Percentiles rank a stretch among this genome's conserved stretches.
Evolutionary conservation across 2,113 vertebrate genomes (phyloP).

Genomic region (Oncorhynchus kisutch): DNA sequence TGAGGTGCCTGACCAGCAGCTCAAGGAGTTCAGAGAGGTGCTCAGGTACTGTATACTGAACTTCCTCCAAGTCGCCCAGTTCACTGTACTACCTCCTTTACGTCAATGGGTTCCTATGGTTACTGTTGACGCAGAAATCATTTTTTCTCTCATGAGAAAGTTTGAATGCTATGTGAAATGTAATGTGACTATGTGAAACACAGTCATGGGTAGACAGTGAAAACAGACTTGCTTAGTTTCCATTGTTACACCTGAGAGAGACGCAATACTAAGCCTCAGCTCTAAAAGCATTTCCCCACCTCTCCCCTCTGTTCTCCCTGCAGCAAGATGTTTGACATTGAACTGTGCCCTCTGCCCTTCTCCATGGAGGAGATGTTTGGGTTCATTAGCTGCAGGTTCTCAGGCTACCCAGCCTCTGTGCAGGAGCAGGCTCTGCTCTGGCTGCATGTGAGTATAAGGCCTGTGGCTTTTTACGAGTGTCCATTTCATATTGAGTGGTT

Average conservation of each 20-base stretch:
- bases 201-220: not conserved
- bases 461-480: slow-evolving; percentile 3
- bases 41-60: slow-evolving; percentile 78
- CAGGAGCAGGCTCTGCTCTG: slow-evolving; percentile 97
- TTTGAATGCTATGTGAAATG: not conserved
- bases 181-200: not conserved
- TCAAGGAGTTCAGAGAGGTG: slow-evolving; percentile 97
- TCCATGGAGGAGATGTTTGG: slow-evolving; percentile 99
- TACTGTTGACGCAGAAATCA: not conserved
- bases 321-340: slow-evolving; percentile 99
- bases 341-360: slow-evolving; percentile 96
- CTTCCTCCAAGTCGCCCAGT: too few species aligned
- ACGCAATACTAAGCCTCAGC: too few species aligned
- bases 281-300: not conserved
- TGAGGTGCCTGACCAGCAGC: slow-evolving; percentile 91
- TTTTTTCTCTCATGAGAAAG: not conserved
- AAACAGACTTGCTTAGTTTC: not conserved
- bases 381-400: slow-evolving; percentile 98
- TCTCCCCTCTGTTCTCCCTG: slow-evolving; percentile 28
- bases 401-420: slow-evolving; percentile 94
- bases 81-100: too few species aligned
- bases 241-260: not conserved
- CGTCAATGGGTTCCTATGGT: not conserved
- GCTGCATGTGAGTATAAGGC: slow-evolving; percentile 91
- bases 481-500: slow-evolving; percentile 46